A percentile compares a stretch with the other conserved stretches of the same genome.
Evolutionary conservation across 2,113 vertebrate genomes (phyloP).

Genomic region (Actinemys pallida): DNA sequence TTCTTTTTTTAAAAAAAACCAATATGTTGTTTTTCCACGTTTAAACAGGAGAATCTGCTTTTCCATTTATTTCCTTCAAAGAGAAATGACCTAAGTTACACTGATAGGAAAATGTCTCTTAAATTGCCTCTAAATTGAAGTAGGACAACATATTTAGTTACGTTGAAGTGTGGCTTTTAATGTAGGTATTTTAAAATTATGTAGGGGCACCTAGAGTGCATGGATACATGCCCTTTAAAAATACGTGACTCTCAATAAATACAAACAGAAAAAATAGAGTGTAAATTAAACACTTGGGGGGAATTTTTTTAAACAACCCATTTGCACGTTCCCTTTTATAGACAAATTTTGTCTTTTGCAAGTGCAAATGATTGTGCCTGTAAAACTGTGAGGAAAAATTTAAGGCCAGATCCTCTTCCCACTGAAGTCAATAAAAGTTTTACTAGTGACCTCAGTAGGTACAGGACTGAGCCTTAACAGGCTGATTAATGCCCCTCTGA

Average conservation of each 20-base stretch:
- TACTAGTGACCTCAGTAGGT: neutral
- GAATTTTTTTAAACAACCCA: neutral
- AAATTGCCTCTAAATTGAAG: neutral
- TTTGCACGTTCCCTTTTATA: neutral
- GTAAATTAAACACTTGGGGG: neutral
- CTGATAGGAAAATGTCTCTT: neutral
- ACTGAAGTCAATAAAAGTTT: neutral
- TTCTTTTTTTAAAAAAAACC: neutral
- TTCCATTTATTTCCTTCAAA: neutral
- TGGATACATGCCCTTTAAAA: neutral
- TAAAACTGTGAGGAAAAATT: neutral
- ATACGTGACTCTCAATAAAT: neutral
- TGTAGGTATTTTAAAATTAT: neutral
- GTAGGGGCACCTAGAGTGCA: neutral
- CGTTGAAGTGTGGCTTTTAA: neutral
- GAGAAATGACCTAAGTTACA: conserved; percentile 2
- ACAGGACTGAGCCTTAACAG: neutral
- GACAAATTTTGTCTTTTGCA: neutral
- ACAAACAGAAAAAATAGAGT: neutral
- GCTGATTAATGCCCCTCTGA: neutral
- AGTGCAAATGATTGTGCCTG: neutral
- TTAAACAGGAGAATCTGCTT: conserved; percentile 15
- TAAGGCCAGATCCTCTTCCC: neutral
- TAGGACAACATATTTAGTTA: neutral
- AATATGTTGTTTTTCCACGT: neutral